phyloP scores from a whole-genome alignment of 2,113 vertebrate genomes.

The Tychaedon coryphoeus region DNA sequence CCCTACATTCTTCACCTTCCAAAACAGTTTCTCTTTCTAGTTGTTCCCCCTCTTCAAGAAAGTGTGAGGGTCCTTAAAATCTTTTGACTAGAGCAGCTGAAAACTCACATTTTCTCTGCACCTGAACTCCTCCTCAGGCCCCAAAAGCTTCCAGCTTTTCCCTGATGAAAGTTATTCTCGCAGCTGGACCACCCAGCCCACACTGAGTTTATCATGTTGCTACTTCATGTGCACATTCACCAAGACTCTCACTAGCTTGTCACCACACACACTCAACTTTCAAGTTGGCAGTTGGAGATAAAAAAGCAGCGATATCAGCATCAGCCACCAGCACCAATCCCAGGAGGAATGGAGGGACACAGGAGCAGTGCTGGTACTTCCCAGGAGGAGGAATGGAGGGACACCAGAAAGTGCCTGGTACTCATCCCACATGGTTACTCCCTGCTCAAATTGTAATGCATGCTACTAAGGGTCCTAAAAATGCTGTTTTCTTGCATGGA shows the following conservation, averaged over 20 bases:
- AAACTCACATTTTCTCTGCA: not conserved
- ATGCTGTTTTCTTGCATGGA: not conserved
- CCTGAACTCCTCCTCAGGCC: not conserved
- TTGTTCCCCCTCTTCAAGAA: not conserved
- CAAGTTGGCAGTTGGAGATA: not conserved
- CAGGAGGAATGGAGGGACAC: not conserved
- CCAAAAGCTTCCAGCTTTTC: not conserved
- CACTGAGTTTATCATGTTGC: not conserved
- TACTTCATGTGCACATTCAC: not conserved
- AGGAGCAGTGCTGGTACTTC: not conserved
- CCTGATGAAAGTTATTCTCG: not conserved
- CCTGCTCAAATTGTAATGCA: not conserved
- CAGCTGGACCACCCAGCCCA: not conserved
- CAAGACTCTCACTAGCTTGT: not conserved
- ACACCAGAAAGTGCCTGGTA: not conserved
- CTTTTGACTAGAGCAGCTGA: not conserved
- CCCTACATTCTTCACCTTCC: not conserved
- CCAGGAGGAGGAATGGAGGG: not conserved
- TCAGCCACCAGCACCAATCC: accelerated
- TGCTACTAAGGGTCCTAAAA: not conserved
- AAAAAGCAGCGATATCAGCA: not conserved
- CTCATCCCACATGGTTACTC: not conserved
- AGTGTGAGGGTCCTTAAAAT: not conserved
- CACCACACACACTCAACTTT: not conserved
- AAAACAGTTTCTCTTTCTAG: not conserved